Conservation (phyloP, 2,113 vertebrate species). For the Oreochromis aureus region DNA sequence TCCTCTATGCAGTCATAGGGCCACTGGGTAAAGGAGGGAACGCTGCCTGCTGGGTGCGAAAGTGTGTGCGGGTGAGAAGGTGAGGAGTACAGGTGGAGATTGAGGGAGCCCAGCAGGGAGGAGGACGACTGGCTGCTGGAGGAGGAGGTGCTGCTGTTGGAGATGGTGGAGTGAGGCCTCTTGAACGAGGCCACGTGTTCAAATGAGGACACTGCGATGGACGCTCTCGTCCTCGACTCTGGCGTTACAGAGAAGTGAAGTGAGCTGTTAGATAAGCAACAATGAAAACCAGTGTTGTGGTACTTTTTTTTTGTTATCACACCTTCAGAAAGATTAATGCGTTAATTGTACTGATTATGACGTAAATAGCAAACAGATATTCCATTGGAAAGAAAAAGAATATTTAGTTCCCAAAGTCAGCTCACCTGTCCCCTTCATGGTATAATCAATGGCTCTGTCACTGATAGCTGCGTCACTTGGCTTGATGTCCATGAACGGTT, state of each 20-base stretch:
- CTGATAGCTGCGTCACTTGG: constrained; percentile 78
- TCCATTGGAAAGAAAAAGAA: background rate
- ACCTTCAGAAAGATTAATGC: background rate
- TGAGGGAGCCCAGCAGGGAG: constrained; percentile 75
- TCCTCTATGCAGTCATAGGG: constrained; percentile 78
- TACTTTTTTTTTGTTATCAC: background rate
- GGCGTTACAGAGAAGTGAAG: background rate
- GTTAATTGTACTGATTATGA: background rate
- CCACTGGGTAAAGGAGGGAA: constrained; percentile 70
- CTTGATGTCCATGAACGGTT: constrained; percentile 81
- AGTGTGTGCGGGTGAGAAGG: constrained; percentile 51
- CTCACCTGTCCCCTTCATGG: constrained; percentile 77
- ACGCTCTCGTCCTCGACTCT: constrained; percentile 69
- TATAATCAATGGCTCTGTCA: constrained; percentile 70
- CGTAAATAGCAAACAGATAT: background rate
- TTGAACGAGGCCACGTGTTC: constrained; percentile 73
- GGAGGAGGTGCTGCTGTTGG: constrained; percentile 82
- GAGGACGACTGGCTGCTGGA: constrained; percentile 80
- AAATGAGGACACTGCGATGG: constrained; percentile 65
- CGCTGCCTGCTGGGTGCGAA: constrained; percentile 17
- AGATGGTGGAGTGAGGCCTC: constrained; percentile 81
- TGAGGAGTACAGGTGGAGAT: constrained; percentile 67
- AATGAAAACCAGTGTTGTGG: background rate
- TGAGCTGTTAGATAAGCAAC: background rate
- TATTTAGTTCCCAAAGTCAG: background rate